Evolutionary conservation across 2,113 vertebrate species (phyloP).

Genomic region (Varanus komodoensis): DNA sequence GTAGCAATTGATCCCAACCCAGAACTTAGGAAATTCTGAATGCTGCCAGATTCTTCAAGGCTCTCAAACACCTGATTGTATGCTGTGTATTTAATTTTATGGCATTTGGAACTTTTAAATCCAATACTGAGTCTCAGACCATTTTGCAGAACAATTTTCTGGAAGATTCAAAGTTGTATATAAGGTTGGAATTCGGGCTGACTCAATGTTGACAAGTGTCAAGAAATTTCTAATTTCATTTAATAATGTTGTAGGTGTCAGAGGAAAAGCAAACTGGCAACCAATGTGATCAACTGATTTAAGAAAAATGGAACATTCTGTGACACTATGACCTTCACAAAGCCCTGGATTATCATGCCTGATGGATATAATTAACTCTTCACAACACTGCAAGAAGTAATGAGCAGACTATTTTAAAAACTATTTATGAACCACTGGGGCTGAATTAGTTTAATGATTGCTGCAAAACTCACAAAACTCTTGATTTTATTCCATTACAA

Average conservation of each 20-base stretch:
- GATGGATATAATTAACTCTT: conserved; percentile 49
- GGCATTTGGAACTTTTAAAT: not conserved
- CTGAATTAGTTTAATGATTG: not conserved
- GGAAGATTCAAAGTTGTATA: conserved; percentile 32
- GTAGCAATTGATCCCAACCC: not conserved
- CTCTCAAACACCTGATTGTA: not conserved
- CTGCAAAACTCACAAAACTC: not conserved
- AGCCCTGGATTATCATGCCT: conserved; percentile 27
- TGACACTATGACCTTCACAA: conserved; percentile 44
- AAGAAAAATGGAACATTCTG: conserved; percentile 60
- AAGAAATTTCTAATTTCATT: conserved; percentile 13
- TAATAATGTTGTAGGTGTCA: conserved; percentile 38
- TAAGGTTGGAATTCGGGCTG: not conserved
- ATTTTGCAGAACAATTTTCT: conserved; percentile 23
- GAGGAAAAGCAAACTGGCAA: conserved; percentile 48
- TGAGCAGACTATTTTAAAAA: not conserved
- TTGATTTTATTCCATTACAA: conserved; percentile 8
- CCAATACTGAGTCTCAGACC: not conserved
- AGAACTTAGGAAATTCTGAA: not conserved
- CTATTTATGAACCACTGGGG: not conserved
- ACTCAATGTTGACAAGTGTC: not conserved
- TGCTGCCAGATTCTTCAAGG: not conserved
- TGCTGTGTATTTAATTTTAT: not conserved
- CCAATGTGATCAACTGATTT: conserved; percentile 51
- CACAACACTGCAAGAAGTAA: conserved; percentile 27